Evolutionary conservation across 2,113 vertebrate species (phyloP), one percentile per base, ranked within the genome.

Genomic region (Catharus fuscescens): DNA sequence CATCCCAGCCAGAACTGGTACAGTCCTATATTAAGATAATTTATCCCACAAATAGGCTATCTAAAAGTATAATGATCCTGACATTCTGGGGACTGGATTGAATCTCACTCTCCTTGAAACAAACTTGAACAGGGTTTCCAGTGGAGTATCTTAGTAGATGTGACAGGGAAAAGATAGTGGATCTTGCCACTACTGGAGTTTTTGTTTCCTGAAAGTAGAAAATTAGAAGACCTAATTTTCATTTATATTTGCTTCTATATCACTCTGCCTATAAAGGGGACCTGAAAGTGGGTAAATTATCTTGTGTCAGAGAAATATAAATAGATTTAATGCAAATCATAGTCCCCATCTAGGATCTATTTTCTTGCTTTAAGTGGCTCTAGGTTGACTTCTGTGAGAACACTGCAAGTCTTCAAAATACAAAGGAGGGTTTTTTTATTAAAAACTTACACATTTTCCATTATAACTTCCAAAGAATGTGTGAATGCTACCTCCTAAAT

Each of bases 281-380:
- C 54, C 32, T 73, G 40, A 36, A 91, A 96, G 34, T 34, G 32
- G 8, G 9, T 62, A 44, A 69, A n/a, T 92, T 82, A 79, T 50
- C n/a, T 72, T 80, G 14, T 87, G 61, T 92, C 78, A 89, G 94
- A 89, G 65, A 44, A 91, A 71, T 80, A 78, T 29, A 28, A 86
- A 73, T 80, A 79, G 34, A 44, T 91, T 80, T 80, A 82, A 87
- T 65, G 42, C 44, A 66, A 88, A 90, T 80, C 25, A 45, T 47
- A 36, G 17, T 36, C 38, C 31, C 13, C 29, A 64, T 84, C 48
- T 76, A 84, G 29, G 71, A 52, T 18, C 40, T 80, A 2, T 52
- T 77, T 94, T 84, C 44, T 48, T 88, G 52, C 70, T 56, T 44
- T 71, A 87, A 64, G 67, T 77, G 64, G 8, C 34, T 80, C 31